Conservation (phyloP, 2,888 invertebrate species). For the Lordiphosa andalusiaca region DNA sequence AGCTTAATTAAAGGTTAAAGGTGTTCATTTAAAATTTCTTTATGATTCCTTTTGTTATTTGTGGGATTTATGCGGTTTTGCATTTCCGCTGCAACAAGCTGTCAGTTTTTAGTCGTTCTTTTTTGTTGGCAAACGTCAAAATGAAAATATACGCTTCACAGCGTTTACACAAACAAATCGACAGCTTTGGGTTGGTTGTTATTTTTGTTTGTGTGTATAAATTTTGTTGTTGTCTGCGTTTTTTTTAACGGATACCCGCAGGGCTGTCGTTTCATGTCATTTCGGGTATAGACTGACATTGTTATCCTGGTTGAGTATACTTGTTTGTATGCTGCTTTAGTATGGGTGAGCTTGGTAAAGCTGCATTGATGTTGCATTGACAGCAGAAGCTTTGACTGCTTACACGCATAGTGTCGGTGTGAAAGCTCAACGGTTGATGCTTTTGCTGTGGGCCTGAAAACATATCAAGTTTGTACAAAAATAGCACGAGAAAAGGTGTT, state of each 20-base stretch:
- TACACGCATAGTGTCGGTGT: too few relatives aligned
- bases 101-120: conserved; percentile 57
- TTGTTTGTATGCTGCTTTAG: conserved; percentile 23
- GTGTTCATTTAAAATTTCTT: conserved; percentile 44
- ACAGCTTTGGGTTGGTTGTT: conserved; percentile 39
- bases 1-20: conserved; percentile 61
- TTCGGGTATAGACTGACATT: conserved; percentile 60
- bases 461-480: too few relatives aligned
- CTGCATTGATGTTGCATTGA: too few relatives aligned
- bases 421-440: not conserved
- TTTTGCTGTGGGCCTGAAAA: too few relatives aligned
- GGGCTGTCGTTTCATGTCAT: conserved; percentile 68
- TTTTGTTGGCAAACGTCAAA: conserved; percentile 49
- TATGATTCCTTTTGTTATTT: conserved; percentile 46
- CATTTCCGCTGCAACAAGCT: conserved; percentile 57
- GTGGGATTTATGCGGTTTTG: conserved; percentile 54
- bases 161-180: conserved; percentile 66
- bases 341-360: too few relatives aligned
- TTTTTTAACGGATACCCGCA: conserved; percentile 44
- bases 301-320: conserved; percentile 46
- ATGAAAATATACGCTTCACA: conserved; percentile 70
- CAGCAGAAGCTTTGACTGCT: too few relatives aligned
- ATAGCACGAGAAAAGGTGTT: too few relatives aligned
- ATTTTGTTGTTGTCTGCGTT: conserved; percentile 43
- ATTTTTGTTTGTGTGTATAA: conserved; percentile 19